A percentile compares a stretch with the other conserved stretches of the same genome.
phyloP scores from a whole-genome alignment of 2,113 vertebrate species.

The Anoura caudifer region DNA sequence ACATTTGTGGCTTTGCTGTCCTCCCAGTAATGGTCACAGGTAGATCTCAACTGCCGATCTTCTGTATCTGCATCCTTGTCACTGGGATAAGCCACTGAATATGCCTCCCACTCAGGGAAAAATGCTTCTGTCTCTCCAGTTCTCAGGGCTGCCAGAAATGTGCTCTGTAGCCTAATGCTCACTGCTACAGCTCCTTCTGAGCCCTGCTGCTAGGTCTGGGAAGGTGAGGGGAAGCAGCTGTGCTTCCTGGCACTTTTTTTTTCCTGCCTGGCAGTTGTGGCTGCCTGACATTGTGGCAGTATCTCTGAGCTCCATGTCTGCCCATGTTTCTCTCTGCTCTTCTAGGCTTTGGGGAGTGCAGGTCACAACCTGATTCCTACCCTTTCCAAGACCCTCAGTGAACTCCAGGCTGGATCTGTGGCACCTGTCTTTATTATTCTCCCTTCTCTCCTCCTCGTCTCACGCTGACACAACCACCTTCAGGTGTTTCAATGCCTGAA shows the following conservation, averaged over 20 bases:
- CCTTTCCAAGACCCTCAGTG: neutral
- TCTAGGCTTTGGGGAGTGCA: neutral
- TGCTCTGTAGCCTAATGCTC: too few species aligned
- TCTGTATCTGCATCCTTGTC: neutral
- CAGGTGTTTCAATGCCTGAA: too few species aligned
- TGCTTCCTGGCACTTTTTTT: too few species aligned
- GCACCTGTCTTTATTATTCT: neutral
- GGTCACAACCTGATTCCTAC: neutral
- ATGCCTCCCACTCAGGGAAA: neutral
- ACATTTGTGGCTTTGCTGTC: neutral
- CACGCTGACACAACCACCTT: too few species aligned
- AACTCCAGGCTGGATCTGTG: neutral
- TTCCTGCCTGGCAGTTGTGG: neutral
- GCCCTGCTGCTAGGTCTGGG: too few species aligned
- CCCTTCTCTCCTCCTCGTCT: too few species aligned
- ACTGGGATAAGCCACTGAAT: neutral
- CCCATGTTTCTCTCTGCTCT: neutral
- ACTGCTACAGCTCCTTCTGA: too few species aligned
- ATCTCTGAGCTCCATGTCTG: neutral
- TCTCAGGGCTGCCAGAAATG: too few species aligned
- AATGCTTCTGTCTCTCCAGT: too few species aligned
- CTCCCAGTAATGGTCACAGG: neutral
- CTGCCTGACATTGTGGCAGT: neutral
- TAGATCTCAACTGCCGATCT: neutral
- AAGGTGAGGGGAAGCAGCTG: too few species aligned